phyloP scores from a whole-genome alignment of 1,140 invertebrate genomes.

The Penaeus chinensis region DNA sequence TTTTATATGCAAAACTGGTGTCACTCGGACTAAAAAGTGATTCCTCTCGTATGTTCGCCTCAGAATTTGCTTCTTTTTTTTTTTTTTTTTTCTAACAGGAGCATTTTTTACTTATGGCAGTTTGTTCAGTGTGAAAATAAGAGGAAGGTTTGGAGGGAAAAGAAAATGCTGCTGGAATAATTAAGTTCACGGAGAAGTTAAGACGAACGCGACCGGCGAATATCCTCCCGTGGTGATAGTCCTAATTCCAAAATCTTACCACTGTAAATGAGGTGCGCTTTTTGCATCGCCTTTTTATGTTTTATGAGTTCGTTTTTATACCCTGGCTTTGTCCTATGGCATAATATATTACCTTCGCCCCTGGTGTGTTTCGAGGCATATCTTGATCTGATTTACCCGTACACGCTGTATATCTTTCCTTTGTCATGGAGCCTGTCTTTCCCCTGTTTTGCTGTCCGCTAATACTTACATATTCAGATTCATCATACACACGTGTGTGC shows the following conservation, averaged over 20 bases:
- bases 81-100: slow-evolving; percentile 13
- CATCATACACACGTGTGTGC: too few relatives aligned
- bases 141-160: too few relatives aligned
- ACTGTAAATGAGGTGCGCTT: too few relatives aligned
- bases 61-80: slow-evolving; percentile 43
- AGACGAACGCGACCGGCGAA: too few relatives aligned
- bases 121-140: too few relatives aligned
- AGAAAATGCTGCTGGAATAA: too few relatives aligned
- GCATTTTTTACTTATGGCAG: too few relatives aligned
- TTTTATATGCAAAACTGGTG: slow-evolving; percentile 60
- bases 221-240: too few relatives aligned
- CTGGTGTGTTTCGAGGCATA: slow-evolving; percentile 43
- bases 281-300: slow-evolving; percentile 14
- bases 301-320: not conserved
- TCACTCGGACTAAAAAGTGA: slow-evolving; percentile 57
- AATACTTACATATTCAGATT: too few relatives aligned
- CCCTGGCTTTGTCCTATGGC: slow-evolving; percentile 20
- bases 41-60: slow-evolving; percentile 48
- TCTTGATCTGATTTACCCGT: slow-evolving; percentile 50
- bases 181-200: too few relatives aligned
- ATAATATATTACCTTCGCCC: slow-evolving; percentile 44
- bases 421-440: not conserved
- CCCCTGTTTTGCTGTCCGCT: too few relatives aligned
- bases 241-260: too few relatives aligned
- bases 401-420: slow-evolving; percentile 25